Evolutionary conservation across 2,797 vertebrate species (phyloP).

Genomic region (Sparus aurata): DNA sequence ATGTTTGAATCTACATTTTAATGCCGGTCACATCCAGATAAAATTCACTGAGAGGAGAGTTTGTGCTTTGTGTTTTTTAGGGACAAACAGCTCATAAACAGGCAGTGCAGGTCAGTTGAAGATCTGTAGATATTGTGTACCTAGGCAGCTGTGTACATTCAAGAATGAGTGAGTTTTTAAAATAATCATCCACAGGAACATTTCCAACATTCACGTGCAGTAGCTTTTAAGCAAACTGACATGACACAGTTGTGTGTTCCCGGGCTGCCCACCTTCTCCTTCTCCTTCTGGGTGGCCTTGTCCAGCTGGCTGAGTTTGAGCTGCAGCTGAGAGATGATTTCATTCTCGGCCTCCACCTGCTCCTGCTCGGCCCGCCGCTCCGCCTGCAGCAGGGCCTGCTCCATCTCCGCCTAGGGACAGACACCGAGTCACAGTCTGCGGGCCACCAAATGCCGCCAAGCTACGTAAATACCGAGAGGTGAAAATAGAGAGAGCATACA

Average conservation of each 20-base stretch:
- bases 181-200: conserved; percentile 20
- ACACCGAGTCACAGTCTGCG: neutral
- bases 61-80: conserved; percentile 32
- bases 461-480: conserved; percentile 10
- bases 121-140: neutral
- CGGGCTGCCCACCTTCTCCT: conserved; percentile 90
- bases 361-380: conserved; percentile 90
- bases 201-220: conserved; percentile 52
- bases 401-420: conserved; percentile 93
- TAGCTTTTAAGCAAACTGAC: conserved; percentile 1
- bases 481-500: neutral
- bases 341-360: conserved; percentile 91
- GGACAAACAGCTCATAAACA: conserved; percentile 6
- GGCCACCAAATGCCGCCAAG: neutral
- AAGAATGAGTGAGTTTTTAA: conserved; percentile 33
- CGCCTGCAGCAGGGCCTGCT: conserved; percentile 93
- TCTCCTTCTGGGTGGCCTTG: conserved; percentile 88
- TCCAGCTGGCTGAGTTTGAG: conserved; percentile 92
- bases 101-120: conserved; percentile 49
- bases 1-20: conserved; percentile 30
- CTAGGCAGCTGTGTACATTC: conserved; percentile 26
- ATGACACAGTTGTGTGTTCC: neutral
- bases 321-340: conserved; percentile 90
- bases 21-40: conserved; percentile 22
- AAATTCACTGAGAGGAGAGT: conserved; percentile 16